Conservation (phyloP, 2,888 invertebrate genomes). For the Drosophila imparisetae region DNA sequence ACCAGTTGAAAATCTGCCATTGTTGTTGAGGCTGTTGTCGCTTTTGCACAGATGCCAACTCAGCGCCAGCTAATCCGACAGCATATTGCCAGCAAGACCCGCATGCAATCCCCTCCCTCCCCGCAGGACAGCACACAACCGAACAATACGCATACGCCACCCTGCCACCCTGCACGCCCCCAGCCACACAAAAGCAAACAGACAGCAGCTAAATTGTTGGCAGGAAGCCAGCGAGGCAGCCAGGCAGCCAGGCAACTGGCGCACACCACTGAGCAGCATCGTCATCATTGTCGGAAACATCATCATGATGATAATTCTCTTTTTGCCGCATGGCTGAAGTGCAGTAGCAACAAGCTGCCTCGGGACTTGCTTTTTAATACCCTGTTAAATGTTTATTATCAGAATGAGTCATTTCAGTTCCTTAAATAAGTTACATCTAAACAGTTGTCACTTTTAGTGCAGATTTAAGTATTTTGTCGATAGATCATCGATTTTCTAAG, state of each 20-base stretch:
- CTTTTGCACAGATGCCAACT: conserved; percentile 45
- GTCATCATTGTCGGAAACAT: conserved; percentile 5
- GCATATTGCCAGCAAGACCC: conserved; percentile 40
- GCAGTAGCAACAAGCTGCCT: conserved; percentile 34
- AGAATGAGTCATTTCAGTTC: neutral
- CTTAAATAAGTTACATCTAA: neutral
- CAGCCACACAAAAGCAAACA: conserved; percentile 47
- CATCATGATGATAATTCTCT: conserved; percentile 31
- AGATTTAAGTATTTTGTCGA: neutral
- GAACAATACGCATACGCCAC: conserved; percentile 73
- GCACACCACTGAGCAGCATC: conserved; percentile 46
- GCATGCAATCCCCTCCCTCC: neutral
- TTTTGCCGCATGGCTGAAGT: conserved; percentile 63
- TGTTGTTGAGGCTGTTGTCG: conserved; percentile 32
- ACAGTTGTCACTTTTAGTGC: neutral
- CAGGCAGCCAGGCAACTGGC: conserved; percentile 36
- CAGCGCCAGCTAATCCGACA: conserved; percentile 72
- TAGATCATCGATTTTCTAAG: neutral
- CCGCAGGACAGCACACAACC: conserved; percentile 24
- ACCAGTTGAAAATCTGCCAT: conserved; percentile 32
- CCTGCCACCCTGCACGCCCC: conserved; percentile 12
- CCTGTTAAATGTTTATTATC: neutral
- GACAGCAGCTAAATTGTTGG: conserved; percentile 71
- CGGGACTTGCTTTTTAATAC: neutral
- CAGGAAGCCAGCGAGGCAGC: conserved; percentile 68